These are phyloP conservation scores for Palythoa grandis DNA, from an alignment of 92 coral and sea anemone species.

Conservation along the genomic window DNA sequence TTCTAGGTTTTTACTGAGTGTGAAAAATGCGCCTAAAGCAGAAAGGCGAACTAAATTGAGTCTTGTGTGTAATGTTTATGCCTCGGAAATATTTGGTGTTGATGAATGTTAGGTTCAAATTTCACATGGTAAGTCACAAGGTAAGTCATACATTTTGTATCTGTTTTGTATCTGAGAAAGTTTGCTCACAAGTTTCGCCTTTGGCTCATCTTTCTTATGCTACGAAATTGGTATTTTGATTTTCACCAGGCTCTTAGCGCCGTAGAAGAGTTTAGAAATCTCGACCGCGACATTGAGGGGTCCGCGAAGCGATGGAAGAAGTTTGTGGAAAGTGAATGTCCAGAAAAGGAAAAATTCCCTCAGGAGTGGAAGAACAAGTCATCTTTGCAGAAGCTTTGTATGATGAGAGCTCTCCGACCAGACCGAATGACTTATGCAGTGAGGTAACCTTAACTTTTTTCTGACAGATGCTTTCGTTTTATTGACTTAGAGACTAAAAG, in stretches of 20 bases:
- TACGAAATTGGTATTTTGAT: background rate
- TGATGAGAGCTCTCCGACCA: constrained; percentile 98
- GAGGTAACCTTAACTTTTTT: constrained; percentile 56
- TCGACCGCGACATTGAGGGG: constrained; percentile 99
- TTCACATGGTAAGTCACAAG: too few relatives aligned
- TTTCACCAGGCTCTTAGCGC: constrained; percentile 78
- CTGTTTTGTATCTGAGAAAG: background rate
- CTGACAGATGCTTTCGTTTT: background rate
- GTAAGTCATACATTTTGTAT: background rate
- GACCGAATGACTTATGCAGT: constrained; percentile 99
- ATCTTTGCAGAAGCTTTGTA: constrained; percentile 94
- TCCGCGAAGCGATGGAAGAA: constrained; percentile 99
- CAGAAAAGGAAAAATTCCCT: constrained; percentile 99
- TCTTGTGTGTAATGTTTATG: too few relatives aligned
- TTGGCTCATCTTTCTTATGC: background rate
- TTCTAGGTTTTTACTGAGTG: too few relatives aligned
- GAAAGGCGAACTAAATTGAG: too few relatives aligned
- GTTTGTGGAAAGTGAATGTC: constrained; percentile 99
- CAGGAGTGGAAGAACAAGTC: constrained; percentile 99
- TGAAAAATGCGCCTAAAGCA: too few relatives aligned
- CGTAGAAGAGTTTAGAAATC: constrained; percentile 97
- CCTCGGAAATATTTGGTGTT: too few relatives aligned
- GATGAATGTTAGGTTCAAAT: too few relatives aligned
- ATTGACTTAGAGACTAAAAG: background rate
- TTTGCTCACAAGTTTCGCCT: background rate